Evolutionary conservation across 2,113 vertebrate genomes (phyloP), one percentile per base, ranked within the genome.

Genomic region (Motacilla tschutschensis): DNA sequence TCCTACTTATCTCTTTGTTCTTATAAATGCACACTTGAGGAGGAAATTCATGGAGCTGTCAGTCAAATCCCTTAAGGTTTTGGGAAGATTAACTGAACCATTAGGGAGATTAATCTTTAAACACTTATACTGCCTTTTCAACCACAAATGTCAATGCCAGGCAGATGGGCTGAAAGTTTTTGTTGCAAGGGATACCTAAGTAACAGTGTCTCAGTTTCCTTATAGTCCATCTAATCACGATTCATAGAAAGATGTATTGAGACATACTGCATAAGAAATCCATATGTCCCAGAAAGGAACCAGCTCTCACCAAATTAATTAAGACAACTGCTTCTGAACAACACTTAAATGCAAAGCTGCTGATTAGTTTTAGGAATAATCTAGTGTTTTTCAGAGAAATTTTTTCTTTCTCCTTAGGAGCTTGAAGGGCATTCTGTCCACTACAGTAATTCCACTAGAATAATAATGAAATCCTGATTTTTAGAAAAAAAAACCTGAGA

Each of bases 41-140:
- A 83, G 21, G 22, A 87, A 85, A 85, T 57, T 79, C 55, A 65
- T 43, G 35, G 38, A 70, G 36, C 19, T 80, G 44, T 73, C 72
- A 85, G 82, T 79, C 67, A 84, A 72, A 85, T 41, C 48, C n/a
- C 35, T 54, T 48, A 44, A 83, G 47, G 35, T 66, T 85, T 78
- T 14, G 22, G 73, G 48, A 89, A 91, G 65, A 94, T 83, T 82
- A 88, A 90, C 57, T 46, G 60, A 82, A 89, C 62, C n/a, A 62
- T 60, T 76, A 85, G 19, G 36, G 74, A 93, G 43, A 84, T 72
- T 53, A 83, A 74, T 88, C 70, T 86, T 82, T 83, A 82, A 89
- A 88, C 47, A 65, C 44, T 80, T 53, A 33, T 63, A 53, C 57
- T 70, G 53, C 24, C 33, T 88, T 79, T 78, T 80, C 67, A 79